Evolutionary conservation across 2,797 vertebrate genomes (phyloP).

Genomic region (Kryptopterus vitreolus): DNA sequence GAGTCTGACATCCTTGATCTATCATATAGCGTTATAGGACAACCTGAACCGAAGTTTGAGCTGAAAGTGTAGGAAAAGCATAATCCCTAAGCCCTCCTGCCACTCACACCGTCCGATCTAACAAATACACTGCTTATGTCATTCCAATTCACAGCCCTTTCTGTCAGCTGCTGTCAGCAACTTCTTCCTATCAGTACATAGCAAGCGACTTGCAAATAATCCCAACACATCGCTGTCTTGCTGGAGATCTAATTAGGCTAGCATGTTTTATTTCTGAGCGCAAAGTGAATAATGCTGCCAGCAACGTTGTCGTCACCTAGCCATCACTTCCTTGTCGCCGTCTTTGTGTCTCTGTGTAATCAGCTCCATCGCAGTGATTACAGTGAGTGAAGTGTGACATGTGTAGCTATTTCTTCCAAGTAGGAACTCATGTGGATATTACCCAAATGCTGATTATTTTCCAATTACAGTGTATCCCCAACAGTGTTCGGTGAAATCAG

Average conservation of each 20-base stretch:
- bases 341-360: background rate
- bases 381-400: background rate
- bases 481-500: background rate
- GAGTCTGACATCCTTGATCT: slow-evolving; percentile 39
- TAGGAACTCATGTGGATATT: background rate
- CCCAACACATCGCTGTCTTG: slow-evolving; percentile 11
- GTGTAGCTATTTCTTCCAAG: background rate
- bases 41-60: slow-evolving; percentile 30
- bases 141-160: slow-evolving; percentile 20
- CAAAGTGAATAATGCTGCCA: background rate
- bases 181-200: slow-evolving; percentile 9
- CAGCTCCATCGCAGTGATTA: background rate
- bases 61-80: slow-evolving; percentile 23
- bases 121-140: slow-evolving; percentile 14
- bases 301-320: background rate
- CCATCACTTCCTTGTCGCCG: background rate
- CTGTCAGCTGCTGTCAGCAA: slow-evolving; percentile 24
- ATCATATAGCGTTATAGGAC: slow-evolving; percentile 32
- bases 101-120: slow-evolving; percentile 11
- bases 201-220: slow-evolving; percentile 21
- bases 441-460: background rate
- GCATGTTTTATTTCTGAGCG: slow-evolving; percentile 2
- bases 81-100: slow-evolving; percentile 24
- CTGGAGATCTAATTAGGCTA: slow-evolving; percentile 25
- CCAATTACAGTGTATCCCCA: background rate